Evolutionary conservation across 2,888 invertebrate genomes (phyloP).

Genomic region (Pyralis farinalis): DNA sequence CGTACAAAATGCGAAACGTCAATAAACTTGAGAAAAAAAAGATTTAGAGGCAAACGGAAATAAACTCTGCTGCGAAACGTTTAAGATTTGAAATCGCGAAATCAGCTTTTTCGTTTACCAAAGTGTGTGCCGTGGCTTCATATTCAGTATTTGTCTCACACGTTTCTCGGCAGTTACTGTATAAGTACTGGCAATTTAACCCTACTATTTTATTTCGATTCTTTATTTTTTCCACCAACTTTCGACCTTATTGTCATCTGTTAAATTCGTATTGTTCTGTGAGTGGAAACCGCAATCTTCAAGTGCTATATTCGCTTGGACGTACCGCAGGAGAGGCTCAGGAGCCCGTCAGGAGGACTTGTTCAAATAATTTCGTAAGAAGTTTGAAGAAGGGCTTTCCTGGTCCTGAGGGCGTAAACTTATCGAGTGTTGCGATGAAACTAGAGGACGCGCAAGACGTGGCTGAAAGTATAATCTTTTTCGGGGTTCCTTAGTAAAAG

Average conservation of each 20-base stretch:
- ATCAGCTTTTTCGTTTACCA: conserved; percentile 17
- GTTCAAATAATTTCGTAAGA: conserved; percentile 73
- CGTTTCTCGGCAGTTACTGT: conserved; percentile 39
- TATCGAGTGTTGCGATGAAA: conserved; percentile 48
- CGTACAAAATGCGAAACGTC: conserved; percentile 21
- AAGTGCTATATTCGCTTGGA: conserved; percentile 40
- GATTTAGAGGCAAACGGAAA: conserved; percentile 3
- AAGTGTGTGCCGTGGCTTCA: conserved; percentile 34
- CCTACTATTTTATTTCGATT: conserved; percentile 42
- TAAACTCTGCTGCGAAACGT: conserved; percentile 6
- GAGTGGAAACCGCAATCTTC: conserved; percentile 8
- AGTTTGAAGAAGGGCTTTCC: conserved; percentile 62
- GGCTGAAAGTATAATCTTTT: too few species aligned
- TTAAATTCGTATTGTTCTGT: conserved; percentile 10
- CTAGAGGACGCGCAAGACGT: conserved; percentile 27
- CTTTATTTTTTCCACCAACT: conserved; percentile 22
- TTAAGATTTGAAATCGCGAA: conserved; percentile 10
- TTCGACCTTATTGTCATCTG: conserved; percentile 31
- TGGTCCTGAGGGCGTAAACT: conserved; percentile 56
- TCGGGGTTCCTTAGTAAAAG: too few species aligned
- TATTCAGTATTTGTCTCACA: conserved; percentile 49
- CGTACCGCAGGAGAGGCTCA: conserved; percentile 16
- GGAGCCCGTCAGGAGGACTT: conserved; percentile 32
- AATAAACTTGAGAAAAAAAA: conserved; percentile 18
- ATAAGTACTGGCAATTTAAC: conserved; percentile 51